Conservation (phyloP, 2,797 vertebrate genomes). For the Acipenser transmontanus region DNA sequence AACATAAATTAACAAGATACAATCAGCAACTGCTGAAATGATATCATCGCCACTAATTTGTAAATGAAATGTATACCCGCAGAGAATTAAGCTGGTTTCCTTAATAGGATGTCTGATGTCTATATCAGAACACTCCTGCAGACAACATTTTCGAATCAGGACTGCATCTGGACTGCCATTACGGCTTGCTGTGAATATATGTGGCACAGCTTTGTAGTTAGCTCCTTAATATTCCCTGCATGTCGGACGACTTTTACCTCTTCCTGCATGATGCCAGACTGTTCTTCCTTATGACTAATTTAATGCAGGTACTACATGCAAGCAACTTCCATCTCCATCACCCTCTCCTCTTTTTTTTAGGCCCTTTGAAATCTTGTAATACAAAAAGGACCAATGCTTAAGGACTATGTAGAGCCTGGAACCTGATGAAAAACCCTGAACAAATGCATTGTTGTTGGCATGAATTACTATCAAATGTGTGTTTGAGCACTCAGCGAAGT, state of each 20-base stretch:
- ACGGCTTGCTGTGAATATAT: conserved; percentile 24
- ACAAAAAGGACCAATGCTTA: background rate
- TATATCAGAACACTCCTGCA: conserved; percentile 43
- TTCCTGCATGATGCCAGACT: background rate
- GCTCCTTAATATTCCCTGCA: conserved; percentile 26
- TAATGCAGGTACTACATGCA: background rate
- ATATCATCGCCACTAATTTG: conserved; percentile 53
- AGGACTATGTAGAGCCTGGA: background rate
- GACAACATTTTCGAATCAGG: conserved; percentile 43
- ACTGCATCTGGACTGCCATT: conserved; percentile 37
- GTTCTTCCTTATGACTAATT: background rate
- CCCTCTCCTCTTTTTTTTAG: background rate
- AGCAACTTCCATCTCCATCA: background rate
- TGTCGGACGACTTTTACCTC: background rate
- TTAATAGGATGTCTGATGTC: conserved; percentile 51
- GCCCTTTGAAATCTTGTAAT: background rate
- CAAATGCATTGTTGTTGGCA: background rate
- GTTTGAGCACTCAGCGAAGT: background rate
- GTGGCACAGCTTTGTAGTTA: conserved; percentile 21
- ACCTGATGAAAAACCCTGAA: too few species aligned
- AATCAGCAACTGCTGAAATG: conserved; percentile 40
- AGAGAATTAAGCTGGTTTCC: conserved; percentile 37
- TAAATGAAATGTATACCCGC: conserved; percentile 43
- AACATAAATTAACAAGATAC: conserved; percentile 41
- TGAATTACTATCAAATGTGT: background rate